Conservation (phyloP, 92 coral and sea anemone species). For the Umimayanthus kanabou region DNA sequence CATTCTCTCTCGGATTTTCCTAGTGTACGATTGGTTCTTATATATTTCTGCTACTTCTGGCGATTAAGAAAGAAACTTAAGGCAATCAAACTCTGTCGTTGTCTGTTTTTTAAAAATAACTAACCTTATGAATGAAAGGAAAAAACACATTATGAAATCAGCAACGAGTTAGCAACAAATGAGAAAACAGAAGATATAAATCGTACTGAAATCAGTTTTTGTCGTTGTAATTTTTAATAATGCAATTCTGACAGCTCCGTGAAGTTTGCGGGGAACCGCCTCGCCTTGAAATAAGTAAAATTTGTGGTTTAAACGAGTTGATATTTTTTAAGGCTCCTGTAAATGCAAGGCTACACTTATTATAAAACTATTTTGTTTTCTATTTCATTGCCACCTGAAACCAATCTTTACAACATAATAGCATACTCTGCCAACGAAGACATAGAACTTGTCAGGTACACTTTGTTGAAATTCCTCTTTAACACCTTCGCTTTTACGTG, state of each 20-base stretch:
- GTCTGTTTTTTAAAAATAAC: too few relatives aligned
- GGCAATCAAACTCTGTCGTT: too few relatives aligned
- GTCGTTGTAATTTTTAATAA: background rate
- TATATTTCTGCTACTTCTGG: background rate
- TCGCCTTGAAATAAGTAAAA: too few relatives aligned
- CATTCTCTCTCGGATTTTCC: background rate
- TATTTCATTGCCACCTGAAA: background rate
- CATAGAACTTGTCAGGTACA: background rate
- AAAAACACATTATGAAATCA: too few relatives aligned
- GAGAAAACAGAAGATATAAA: background rate
- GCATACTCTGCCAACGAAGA: background rate
- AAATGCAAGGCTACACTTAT: background rate
- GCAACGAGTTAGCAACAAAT: background rate
- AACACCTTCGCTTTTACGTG: conserved; percentile 6
- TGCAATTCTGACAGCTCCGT: background rate
- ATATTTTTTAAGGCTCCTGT: background rate
- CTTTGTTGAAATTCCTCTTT: background rate
- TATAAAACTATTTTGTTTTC: background rate
- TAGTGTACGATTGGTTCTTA: background rate
- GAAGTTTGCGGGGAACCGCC: background rate
- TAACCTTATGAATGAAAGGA: background rate
- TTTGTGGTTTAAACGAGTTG: background rate
- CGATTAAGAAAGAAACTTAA: background rate
- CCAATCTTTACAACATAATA: background rate
- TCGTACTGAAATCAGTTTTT: background rate